Base-by-base conservation (phyloP, 2,797 vertebrate species). In the Taenioides sp. region DNA sequence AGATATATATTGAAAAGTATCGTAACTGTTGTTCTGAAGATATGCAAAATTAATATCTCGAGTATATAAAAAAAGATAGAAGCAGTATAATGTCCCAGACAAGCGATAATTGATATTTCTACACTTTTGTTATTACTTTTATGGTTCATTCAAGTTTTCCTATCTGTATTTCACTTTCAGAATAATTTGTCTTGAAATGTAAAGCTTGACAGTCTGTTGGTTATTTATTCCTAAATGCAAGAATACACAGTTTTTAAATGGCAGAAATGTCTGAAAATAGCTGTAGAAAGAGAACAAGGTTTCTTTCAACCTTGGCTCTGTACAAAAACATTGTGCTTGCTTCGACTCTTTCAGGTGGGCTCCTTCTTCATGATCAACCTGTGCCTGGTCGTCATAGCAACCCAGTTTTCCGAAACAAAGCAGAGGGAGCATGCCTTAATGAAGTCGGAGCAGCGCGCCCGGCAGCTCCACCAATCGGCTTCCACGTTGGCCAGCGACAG, bases 311-410 rank as follows among this genome's bases (percentile, higher is more conserved):
- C 10, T 69, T 25, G 28, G 2, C 28, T 43, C 18, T 66, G 25
- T 67, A 40, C 69, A 31, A 20, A 37, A 66, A 65, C 25, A 64
- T n/a, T 77, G 22, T 72, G 40, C 70, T 23, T 71, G 40, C 52
- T 2, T 49, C 31, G 9, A 71, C 37, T 7, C 73, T 4, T 55
- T 52, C 88, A 99, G 98, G 98, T 99, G 67, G 98, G 98, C 82
- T 99, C 98, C 85, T 99, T 99, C 92, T 99, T 99, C 95, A 99
- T 99, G 97, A 98, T 99, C 87, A 99, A 99, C 88, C 90, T 99
- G 92, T 99, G 98, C 94, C 95, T 99, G 93, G 98, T 99, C 73
- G 98, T 99, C 92, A 99, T 99, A 70, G 97, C 97, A 74, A 99
- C 97, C 2, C 97, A 99, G 89, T 99, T 99, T 85, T 98, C 97